These are phyloP conservation scores for Panorpa germanica DNA, from an alignment of 2,888 invertebrate genomes.

Conservation along the genomic window DNA sequence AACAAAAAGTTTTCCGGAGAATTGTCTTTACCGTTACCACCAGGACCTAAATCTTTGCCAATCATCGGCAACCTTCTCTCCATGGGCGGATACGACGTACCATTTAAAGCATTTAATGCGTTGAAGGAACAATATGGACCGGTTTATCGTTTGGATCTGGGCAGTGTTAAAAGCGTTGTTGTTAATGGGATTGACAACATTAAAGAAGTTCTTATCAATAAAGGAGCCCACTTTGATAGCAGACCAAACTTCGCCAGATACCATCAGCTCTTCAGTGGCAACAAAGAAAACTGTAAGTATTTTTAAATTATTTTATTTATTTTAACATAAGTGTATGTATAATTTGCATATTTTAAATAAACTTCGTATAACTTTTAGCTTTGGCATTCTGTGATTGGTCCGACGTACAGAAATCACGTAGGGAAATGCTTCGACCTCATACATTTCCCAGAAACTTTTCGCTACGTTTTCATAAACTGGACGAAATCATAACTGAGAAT, in stretches of 20 bases:
- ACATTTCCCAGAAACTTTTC: constrained; percentile 37
- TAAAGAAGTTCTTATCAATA: constrained; percentile 32
- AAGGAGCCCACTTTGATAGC: constrained; percentile 40
- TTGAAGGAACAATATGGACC: constrained; percentile 31
- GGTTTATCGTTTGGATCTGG: constrained; percentile 31
- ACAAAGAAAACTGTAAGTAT: constrained; percentile 47
- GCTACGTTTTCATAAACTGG: constrained; percentile 29
- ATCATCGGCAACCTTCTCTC: constrained; percentile 35
- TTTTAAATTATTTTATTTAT: constrained; percentile 1
- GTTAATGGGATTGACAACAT: constrained; percentile 37
- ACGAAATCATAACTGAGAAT: constrained; percentile 27
- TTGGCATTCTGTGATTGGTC: constrained; percentile 54
- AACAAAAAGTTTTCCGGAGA: too few species aligned
- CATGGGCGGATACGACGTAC: constrained; percentile 33
- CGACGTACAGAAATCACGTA: constrained; percentile 34
- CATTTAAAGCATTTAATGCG: constrained; percentile 35
- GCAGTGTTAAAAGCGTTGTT: constrained; percentile 32
- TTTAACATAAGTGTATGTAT: constrained; percentile 3
- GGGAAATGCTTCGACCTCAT: constrained; percentile 35
- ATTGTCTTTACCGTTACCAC: too few species aligned
- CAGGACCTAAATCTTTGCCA: constrained; percentile 32
- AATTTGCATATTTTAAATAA: constrained; percentile 2
- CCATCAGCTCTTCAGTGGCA: constrained; percentile 38
- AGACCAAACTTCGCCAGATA: constrained; percentile 43
- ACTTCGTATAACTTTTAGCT: constrained; percentile 22